phyloP scores from a whole-genome alignment of 2,797 vertebrate species.

The Urocyon cinereoargenteus region DNA sequence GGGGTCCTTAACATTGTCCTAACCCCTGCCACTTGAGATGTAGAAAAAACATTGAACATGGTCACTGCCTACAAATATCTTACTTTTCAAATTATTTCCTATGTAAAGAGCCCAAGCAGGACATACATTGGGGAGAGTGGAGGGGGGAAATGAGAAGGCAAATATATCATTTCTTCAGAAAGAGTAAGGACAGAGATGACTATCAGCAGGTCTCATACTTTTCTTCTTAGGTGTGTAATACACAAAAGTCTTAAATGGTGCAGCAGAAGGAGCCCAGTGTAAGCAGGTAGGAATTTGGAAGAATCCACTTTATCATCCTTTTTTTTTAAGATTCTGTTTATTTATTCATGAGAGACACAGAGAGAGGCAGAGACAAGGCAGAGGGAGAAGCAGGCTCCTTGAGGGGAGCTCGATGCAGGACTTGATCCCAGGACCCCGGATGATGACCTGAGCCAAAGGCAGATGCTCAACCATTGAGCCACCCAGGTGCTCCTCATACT shows the following conservation, averaged over 20 bases:
- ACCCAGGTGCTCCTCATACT: neutral
- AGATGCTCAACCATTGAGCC: too few relatives aligned
- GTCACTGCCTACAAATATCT: conserved; percentile 33
- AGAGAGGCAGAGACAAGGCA: too few relatives aligned
- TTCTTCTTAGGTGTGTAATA: neutral
- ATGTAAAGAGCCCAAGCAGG: neutral
- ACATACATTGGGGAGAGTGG: neutral
- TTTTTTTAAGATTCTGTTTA: neutral
- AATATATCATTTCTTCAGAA: neutral
- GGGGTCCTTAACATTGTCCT: conserved; percentile 64
- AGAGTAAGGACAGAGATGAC: neutral
- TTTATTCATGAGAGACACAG: too few relatives aligned
- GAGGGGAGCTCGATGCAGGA: too few relatives aligned
- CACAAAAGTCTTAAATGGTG: neutral
- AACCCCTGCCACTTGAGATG: conserved; percentile 62
- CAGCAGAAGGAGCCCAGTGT: neutral
- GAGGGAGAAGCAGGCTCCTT: too few relatives aligned
- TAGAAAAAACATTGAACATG: conserved; percentile 44
- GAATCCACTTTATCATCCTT: neutral
- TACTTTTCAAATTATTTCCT: conserved; percentile 46
- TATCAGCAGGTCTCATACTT: too few relatives aligned
- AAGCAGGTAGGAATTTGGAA: neutral
- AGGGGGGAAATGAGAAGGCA: neutral
- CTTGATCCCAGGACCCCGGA: too few relatives aligned
- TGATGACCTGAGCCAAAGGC: too few relatives aligned